phyloP scores from a whole-genome alignment of 2,888 invertebrate genomes.

The Blera fallax region DNA sequence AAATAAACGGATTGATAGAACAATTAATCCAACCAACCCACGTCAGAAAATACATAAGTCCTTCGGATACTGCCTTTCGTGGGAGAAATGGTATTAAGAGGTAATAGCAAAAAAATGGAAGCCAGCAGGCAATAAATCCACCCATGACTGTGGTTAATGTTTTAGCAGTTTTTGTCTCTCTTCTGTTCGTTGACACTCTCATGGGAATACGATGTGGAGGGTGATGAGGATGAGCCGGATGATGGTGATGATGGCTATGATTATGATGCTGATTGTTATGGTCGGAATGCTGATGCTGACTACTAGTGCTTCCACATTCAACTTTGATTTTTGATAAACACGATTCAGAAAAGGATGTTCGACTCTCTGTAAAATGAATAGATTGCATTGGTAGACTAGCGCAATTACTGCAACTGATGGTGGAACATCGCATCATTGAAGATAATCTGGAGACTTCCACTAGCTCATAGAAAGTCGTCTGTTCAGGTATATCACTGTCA shows the following conservation, averaged over 20 bases:
- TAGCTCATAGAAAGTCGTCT: constrained; percentile 79
- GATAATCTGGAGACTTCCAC: constrained; percentile 79
- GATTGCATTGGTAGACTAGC: constrained; percentile 74
- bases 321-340: constrained; percentile 73
- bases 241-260: constrained; percentile 63
- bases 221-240: constrained; percentile 69
- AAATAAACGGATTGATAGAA: constrained; percentile 95
- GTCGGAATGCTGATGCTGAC: constrained; percentile 56
- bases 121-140: constrained; percentile 93
- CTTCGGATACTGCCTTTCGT: constrained; percentile 83
- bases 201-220: constrained; percentile 78
- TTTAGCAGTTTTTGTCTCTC: constrained; percentile 94
- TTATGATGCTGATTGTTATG: constrained; percentile 46
- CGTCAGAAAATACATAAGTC: constrained; percentile 89
- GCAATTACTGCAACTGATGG: constrained; percentile 77
- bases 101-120: constrained; percentile 93
- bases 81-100: constrained; percentile 91
- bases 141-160: constrained; percentile 94
- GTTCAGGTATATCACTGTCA: constrained; percentile 62
- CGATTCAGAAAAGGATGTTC: constrained; percentile 77
- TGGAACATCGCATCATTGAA: constrained; percentile 77
- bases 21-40: constrained; percentile 96
- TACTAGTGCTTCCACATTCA: constrained; percentile 36
- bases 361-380: constrained; percentile 77
- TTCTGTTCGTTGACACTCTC: constrained; percentile 86